Evolutionary conservation across 2,888 invertebrate genomes (phyloP).

Genomic region (Eilema sororculum): DNA sequence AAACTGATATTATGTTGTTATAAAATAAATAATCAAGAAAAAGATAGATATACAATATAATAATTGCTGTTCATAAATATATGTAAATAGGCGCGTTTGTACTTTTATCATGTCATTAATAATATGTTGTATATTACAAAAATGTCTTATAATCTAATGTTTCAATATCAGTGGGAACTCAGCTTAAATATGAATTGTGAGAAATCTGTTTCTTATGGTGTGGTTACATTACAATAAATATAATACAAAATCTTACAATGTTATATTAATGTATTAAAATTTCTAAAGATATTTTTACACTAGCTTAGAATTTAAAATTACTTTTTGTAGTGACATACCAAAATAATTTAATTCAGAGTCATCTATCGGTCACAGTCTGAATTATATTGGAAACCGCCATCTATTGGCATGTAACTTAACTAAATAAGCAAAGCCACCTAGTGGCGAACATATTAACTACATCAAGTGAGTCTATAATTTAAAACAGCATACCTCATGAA

Average conservation of each 20-base stretch:
- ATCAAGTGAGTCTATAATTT: background rate
- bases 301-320: constrained; percentile 19
- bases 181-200: background rate
- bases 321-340: constrained; percentile 15
- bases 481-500: constrained; percentile 4
- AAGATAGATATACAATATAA: background rate
- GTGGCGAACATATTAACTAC: constrained; percentile 15
- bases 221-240: constrained; percentile 20
- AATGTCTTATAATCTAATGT: background rate
- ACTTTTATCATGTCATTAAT: constrained; percentile 3
- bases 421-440: constrained; percentile 22
- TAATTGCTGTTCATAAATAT: background rate
- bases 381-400: constrained; percentile 27
- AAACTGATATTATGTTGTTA: background rate
- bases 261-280: constrained; percentile 35
- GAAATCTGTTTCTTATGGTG: constrained; percentile 6
- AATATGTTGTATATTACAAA: background rate
- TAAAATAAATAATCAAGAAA: background rate
- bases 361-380: constrained; percentile 44
- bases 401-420: constrained; percentile 25
- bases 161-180: constrained; percentile 1
- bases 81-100: background rate
- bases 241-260: constrained; percentile 38
- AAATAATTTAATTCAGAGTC: constrained; percentile 54
- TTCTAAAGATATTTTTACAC: constrained; percentile 43